Evolutionary conservation across 2,888 invertebrate species (phyloP).

Genomic region (Leptothorax acervorum): DNA sequence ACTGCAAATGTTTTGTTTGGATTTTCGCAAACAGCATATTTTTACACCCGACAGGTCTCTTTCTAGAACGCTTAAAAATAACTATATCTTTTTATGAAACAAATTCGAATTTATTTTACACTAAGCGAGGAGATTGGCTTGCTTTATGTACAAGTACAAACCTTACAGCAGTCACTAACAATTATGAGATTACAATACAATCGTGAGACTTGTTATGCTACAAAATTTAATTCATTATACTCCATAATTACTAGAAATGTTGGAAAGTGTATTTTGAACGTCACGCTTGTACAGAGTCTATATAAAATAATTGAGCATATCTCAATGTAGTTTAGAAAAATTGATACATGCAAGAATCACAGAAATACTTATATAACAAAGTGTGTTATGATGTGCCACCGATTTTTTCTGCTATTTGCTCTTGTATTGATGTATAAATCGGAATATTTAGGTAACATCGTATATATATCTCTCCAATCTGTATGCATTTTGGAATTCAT

Average conservation of each 20-base stretch:
- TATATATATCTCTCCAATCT: conserved; percentile 27
- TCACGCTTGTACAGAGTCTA: conserved; percentile 45
- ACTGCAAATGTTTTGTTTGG: conserved; percentile 48
- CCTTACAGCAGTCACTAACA: conserved; percentile 32
- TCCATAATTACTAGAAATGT: conserved; percentile 32
- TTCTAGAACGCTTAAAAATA: not conserved
- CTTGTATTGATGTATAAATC: conserved; percentile 39
- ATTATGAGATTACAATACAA: conserved; percentile 41
- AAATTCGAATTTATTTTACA: conserved; percentile 46
- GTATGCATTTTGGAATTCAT: conserved; percentile 34
- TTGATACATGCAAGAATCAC: conserved; percentile 50
- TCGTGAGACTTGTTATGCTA: conserved; percentile 31
- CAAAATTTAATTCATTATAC: conserved; percentile 42
- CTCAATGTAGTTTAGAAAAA: conserved; percentile 50
- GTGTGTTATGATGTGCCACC: conserved; percentile 38
- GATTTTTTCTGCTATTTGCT: conserved; percentile 26
- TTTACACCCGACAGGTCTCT: conserved; percentile 12
- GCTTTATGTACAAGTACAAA: conserved; percentile 40
- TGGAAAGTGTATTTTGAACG: conserved; percentile 40
- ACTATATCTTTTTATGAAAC: conserved; percentile 25
- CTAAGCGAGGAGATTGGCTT: conserved; percentile 14
- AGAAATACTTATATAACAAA: conserved; percentile 39
- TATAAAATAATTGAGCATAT: conserved; percentile 51
- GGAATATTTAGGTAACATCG: conserved; percentile 16
- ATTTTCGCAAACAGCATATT: conserved; percentile 40